phyloP scores from a whole-genome alignment of 2,888 invertebrate genomes.

The Drosophila putrida region DNA sequence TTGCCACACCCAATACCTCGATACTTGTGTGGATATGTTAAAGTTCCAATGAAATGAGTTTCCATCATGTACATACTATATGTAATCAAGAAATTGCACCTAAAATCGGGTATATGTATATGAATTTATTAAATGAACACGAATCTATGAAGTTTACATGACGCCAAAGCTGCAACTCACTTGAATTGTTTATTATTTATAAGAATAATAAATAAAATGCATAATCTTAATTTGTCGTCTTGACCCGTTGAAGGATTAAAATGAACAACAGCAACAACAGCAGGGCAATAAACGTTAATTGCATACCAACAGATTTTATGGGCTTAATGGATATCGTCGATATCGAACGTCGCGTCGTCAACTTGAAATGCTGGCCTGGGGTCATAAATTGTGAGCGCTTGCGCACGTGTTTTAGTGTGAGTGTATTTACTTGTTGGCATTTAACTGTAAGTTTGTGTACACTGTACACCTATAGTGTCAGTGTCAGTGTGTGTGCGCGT shows the following conservation, averaged over 20 bases:
- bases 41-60: slow-evolving; percentile 31
- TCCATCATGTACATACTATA: slow-evolving; percentile 37
- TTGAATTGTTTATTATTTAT: slow-evolving; percentile 49
- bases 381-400: slow-evolving; percentile 72
- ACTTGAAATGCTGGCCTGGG: slow-evolving; percentile 48
- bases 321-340: slow-evolving; percentile 81
- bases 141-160: not conserved
- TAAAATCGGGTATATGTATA: not conserved
- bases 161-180: not conserved
- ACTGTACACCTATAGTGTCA: slow-evolving; percentile 3
- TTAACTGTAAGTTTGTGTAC: slow-evolving; percentile 18
- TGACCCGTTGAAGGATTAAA: slow-evolving; percentile 76
- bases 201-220: slow-evolving; percentile 72
- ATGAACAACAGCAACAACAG: slow-evolving; percentile 52
- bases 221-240: slow-evolving; percentile 76
- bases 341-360: slow-evolving; percentile 75
- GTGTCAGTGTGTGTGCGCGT: slow-evolving; percentile 2
- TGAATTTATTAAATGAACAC: slow-evolving; percentile 7
- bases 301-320: slow-evolving; percentile 81
- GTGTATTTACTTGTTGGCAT: slow-evolving; percentile 48
- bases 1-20: slow-evolving; percentile 73
- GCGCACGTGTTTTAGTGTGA: slow-evolving; percentile 61
- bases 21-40: slow-evolving; percentile 13
- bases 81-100: slow-evolving; percentile 5
- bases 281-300: slow-evolving; percentile 79